Base-by-base conservation (phyloP, 2,113 vertebrate genomes). In the Nipponia nippon region DNA sequence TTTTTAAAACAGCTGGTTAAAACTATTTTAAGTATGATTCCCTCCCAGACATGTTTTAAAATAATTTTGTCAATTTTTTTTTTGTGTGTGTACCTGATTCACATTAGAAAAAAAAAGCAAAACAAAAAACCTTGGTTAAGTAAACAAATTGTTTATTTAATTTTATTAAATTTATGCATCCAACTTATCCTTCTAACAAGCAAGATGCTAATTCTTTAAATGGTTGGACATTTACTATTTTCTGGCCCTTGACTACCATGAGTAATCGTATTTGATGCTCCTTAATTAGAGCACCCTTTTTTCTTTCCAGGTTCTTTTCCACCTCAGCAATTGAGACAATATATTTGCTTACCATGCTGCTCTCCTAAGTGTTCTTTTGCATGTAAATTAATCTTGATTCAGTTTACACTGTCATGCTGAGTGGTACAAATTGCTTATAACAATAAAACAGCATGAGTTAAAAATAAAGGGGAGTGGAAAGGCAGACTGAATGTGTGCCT, bases 361-460 rank as follows among this genome's bases (percentile, higher is more conserved):
- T 99, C 98, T 98, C 97, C 99, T 99, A 99, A 99, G 99, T 99
- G 99, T 99, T 99, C 98, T 99, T 99, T 99, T 99, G 99, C 99
- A 99, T 99, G 99, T 99, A 99, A 99, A 99, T 99, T 99, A 99
- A 99, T 99, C 99, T 99, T 99, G 99, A 99, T 99, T 99, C 99
- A 99, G 99, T 99, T 99, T 99, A 98, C 98, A 99, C 99, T 99
- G 99, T 99, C 99, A 99, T 99, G 99, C 99, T 99, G 99, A 99
- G 99, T 99, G 99, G 99, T 99, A 99, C 99, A 99, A 99, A 99
- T 99, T 99, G 99, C 99, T 99, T 99, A 99, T 99, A 99, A 99
- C 99, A 99, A 99, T 98, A 99, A 99, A 99, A 99, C 99, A 99
- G 99, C 99, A 98, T 99, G 98, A 99, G 99, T 99, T 98, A 99